phyloP scores from a whole-genome alignment of 2,888 invertebrate species.

The Aspidiotus rigidus region DNA sequence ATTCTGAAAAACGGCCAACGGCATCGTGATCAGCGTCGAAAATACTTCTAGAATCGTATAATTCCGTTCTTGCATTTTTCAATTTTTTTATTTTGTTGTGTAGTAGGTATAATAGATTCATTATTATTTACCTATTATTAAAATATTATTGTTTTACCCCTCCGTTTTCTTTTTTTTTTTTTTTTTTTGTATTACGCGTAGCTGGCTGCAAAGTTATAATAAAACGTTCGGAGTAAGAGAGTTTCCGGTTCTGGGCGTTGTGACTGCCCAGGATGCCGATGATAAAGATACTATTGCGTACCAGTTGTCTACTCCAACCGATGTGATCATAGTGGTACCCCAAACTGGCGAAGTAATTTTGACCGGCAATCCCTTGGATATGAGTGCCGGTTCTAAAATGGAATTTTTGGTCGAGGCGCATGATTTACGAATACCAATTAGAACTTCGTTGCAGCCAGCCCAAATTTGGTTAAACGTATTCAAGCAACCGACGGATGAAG shows the following conservation, averaged over 20 bases:
- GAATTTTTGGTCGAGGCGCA: conserved; percentile 72
- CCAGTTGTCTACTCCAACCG: conserved; percentile 67
- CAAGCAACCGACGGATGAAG: conserved; percentile 19
- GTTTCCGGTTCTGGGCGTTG: conserved; percentile 73
- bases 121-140: no score
- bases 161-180: not conserved
- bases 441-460: conserved; percentile 59
- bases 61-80: no score
- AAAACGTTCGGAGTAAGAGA: conserved; percentile 46
- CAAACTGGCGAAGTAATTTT: conserved; percentile 84
- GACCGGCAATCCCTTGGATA: conserved; percentile 63
- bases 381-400: conserved; percentile 51
- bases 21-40: no score
- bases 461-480: conserved; percentile 58
- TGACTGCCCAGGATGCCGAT: conserved; percentile 79
- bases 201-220: conserved; percentile 22
- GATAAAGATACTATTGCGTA: conserved; percentile 80
- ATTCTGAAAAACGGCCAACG: no score
- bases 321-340: conserved; percentile 78
- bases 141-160: no score
- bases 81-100: no score
- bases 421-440: conserved; percentile 65
- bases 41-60: no score
- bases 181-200: conserved; percentile 3
- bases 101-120: no score